Evolutionary conservation across 2,888 invertebrate genomes (phyloP), one percentile per base, ranked within the genome.

Genomic region (Spilarctia lutea): DNA sequence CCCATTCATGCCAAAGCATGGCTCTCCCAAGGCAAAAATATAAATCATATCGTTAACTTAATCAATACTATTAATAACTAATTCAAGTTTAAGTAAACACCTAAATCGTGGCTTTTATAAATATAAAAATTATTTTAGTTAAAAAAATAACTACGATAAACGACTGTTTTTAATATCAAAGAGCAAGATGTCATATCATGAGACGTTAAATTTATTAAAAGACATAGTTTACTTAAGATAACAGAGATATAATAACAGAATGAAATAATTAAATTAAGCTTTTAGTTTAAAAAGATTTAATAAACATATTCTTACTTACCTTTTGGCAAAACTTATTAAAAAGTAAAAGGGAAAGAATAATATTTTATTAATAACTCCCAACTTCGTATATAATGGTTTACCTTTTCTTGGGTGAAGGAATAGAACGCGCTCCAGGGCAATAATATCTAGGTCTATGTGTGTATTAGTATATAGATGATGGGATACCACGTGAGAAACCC

Each of bases 391-490:
- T 11, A 93, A 82, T 1, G 91, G 89, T 73, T 91, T 92, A 60
- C 16, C 27, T n/a, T 96, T 94, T 87, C 96, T 90, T 0, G 98
- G 98, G 72, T 97, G 90, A 96, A 97, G 98, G 42, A 96, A 93
- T 2, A 97, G 88, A n/a, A 97, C 85, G 0, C 98, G 98, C 84
- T 98, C 97, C 65, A 97, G 94, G 80, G 95, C 93, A 74, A 97
- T 97, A 2, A 98, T 92, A 90, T 98, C 98, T 78, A 97, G 92
- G 91, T 98, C 98, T 91, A 97, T 96, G 2, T 97, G 92, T 0
- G 98, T 97, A 87, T 98, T 98, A 0, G 98, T 97, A 87, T 97
- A 98, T 4, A 97, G 92, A 88, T 98, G 98, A 90, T 98, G 98
- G 42, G 98, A 98, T 45, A 98, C 90, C 0, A 95, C 97, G 85